A percentile compares a stretch with the other conserved stretches of the same genome.
Evolutionary conservation across 2,797 vertebrate species (phyloP).

Genomic region (Syncerus caffer): DNA sequence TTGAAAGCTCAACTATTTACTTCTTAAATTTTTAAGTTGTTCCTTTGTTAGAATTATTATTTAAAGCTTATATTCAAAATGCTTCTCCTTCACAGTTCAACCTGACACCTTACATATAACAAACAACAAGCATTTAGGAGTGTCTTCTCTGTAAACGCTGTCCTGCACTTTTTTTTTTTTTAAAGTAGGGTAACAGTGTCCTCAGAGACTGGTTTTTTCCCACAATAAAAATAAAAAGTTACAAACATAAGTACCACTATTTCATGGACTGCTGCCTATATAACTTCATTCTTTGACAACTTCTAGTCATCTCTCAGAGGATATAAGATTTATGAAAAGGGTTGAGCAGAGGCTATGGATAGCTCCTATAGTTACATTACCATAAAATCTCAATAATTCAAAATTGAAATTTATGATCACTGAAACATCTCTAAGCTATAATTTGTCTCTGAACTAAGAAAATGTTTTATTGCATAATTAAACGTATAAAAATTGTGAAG

Average conservation of each 20-base stretch:
- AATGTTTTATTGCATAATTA: constrained; percentile 43
- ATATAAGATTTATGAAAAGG: not conserved
- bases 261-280: not conserved
- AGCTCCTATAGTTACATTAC: not conserved
- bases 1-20: not conserved
- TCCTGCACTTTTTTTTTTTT: not conserved
- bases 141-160: not conserved
- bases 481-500: constrained; percentile 8
- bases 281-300: constrained; percentile 24
- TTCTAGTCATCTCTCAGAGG: not conserved
- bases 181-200: not conserved
- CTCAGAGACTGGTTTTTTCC: not conserved
- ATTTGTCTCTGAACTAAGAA: constrained; percentile 47
- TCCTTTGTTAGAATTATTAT: not conserved
- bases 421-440: constrained; percentile 44
- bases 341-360: not conserved
- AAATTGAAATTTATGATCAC: constrained; percentile 38
- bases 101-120: not conserved
- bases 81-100: not conserved
- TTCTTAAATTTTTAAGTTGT: not conserved
- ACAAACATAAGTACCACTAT: not conserved
- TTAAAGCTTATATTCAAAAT: constrained; percentile 16
- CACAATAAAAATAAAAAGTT: not conserved
- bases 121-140: not conserved
- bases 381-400: constrained; percentile 36